Evolutionary conservation across 2,888 invertebrate species (phyloP), one percentile per base, ranked within the genome.

Genomic region (Andrena trimmerana): DNA sequence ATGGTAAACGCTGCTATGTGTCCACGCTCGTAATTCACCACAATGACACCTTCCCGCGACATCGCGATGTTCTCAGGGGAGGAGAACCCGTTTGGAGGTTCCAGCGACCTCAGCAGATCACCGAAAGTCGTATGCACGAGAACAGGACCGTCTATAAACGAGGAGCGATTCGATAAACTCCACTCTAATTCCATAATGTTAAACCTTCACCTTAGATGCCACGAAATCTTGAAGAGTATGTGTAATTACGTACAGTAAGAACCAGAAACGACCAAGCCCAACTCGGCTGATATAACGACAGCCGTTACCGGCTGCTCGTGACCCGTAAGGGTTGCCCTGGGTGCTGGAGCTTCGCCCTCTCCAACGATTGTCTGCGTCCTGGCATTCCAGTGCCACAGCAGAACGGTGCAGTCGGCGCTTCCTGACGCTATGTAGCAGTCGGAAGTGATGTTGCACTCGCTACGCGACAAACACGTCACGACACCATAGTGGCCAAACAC

Each of bases 371-470:
- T 98, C 94, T 99, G 99, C 81, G 98, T 98, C n/a, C 98, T 96
- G 0, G 98, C 99, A 91, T 97, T 99, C 99, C 99, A 99, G 93
- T 99, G 99, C 99, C 99, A 99, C 71, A 99, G 95, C 77, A 99
- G 95, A 29, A 99, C 99, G 0, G 99, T 99, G 94, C 99, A 99
- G 95, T 99, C 99, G 66, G 98, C 98, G 31, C 99, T 98, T 29
- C 99, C 99, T 0, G 99, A 99, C 0, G 99, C 99, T 88, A 99
- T 97, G 95, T 99, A 99, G 94, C 99, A 99, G 95, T 99, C 99
- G 0, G 98, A 98, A n/a, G 98, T 99, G 88, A 99, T 98, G 95
- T 99, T 99, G 95, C 99, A 99, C 94, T 99, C 99, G 1, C 99
- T 99, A 68, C 99, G 96, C 0, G 99, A 98, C 90, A 99, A 96